Percentiles rank a stretch among this genome's conserved stretches.
Evolutionary conservation across 2,888 invertebrate species (phyloP).

Genomic region (Mesopsocus fuscifrons): DNA sequence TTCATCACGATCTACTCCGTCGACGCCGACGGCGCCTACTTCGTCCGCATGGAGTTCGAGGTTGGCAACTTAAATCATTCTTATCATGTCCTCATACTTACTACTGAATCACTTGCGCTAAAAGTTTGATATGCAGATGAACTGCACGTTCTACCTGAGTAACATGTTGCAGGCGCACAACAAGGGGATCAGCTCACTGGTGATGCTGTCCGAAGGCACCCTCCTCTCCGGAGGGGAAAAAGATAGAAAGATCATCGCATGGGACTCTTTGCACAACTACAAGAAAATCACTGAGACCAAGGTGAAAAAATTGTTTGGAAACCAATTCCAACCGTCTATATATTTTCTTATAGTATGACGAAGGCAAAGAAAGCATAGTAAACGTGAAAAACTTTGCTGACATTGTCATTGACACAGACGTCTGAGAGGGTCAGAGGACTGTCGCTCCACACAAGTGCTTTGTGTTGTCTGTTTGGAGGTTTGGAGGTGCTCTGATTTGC

Average conservation of each 20-base stretch:
- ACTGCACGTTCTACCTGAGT: neutral
- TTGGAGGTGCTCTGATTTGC: too few relatives aligned
- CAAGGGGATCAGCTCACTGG: conserved; percentile 68
- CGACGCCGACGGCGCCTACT: conserved; percentile 75
- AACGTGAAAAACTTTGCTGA: too few relatives aligned
- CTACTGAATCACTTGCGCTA: neutral
- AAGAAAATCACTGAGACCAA: conserved; percentile 78
- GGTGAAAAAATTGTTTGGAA: conserved; percentile 27
- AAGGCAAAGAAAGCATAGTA: too few relatives aligned
- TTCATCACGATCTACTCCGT: conserved; percentile 81
- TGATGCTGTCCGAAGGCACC: conserved; percentile 80
- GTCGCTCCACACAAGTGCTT: too few relatives aligned
- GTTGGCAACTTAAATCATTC: conserved; percentile 27
- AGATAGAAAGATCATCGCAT: conserved; percentile 75
- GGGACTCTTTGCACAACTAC: conserved; percentile 81
- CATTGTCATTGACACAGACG: too few relatives aligned
- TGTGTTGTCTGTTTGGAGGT: too few relatives aligned
- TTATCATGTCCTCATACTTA: neutral
- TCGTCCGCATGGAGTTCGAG: conserved; percentile 75
- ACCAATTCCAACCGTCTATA: neutral
- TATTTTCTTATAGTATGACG: too few relatives aligned
- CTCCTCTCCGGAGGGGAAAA: conserved; percentile 79
- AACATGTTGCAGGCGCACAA: conserved; percentile 51
- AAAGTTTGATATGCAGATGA: too few relatives aligned
- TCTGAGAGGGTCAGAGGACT: too few relatives aligned